A percentile compares a stretch with the other conserved stretches of the same genome.
phyloP scores from a whole-genome alignment of 1,140 invertebrate genomes.

The Diabrotica undecimpunctata region DNA sequence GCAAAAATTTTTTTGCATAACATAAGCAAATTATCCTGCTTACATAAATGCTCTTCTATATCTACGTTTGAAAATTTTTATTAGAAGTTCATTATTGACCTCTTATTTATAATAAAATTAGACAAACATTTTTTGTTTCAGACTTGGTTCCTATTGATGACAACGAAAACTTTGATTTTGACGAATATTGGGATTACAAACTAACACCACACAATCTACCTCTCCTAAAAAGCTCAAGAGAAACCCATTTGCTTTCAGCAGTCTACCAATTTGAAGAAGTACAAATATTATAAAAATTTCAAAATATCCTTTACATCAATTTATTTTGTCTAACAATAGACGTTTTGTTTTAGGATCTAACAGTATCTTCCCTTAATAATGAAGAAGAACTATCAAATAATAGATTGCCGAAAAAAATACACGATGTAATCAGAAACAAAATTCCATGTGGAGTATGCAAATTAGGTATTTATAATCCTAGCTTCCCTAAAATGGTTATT shows the following conservation, averaged over 20 bases:
- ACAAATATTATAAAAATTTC: background rate
- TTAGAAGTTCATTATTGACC: background rate
- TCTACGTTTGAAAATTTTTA: background rate
- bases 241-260: slow-evolving; percentile 29
- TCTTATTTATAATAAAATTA: background rate
- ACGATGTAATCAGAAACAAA: slow-evolving; percentile 33
- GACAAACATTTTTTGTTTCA: slow-evolving; percentile 4
- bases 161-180: slow-evolving; percentile 23
- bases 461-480: slow-evolving; percentile 29
- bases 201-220: slow-evolving; percentile 30
- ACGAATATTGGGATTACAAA: slow-evolving; percentile 38
- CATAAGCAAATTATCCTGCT: no score
- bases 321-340: background rate
- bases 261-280: slow-evolving; percentile 24
- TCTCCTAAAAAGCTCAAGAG: slow-evolving; percentile 23
- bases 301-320: background rate
- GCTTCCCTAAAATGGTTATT: background rate
- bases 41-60: no score
- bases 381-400: background rate
- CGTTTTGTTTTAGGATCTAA: background rate
- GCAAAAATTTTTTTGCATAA: no score
- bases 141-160: slow-evolving; percentile 15
- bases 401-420: slow-evolving; percentile 28
- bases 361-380: slow-evolving; percentile 9
- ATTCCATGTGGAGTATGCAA: slow-evolving; percentile 37